These are phyloP conservation scores for Cydia splendana DNA, from an alignment of 1,140 invertebrate genomes.

Conservation along the genomic window DNA sequence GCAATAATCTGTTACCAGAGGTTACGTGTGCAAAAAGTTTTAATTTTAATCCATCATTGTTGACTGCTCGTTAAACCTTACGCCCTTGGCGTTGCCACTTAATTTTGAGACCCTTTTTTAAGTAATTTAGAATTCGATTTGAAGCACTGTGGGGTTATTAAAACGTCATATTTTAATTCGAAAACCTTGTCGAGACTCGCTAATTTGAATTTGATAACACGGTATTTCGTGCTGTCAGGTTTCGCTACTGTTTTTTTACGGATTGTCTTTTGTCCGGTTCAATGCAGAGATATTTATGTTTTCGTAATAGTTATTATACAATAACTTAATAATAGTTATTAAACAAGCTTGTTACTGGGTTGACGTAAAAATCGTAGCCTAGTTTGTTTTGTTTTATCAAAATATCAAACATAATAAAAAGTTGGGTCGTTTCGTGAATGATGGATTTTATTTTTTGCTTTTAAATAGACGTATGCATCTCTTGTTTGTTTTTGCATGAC, in stretches of 20 bases:
- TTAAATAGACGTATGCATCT: too few relatives aligned
- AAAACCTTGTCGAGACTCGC: constrained; percentile 36
- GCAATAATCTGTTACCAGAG: neutral
- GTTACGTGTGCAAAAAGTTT: constrained; percentile 18
- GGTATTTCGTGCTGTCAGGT: constrained; percentile 2
- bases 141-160: constrained; percentile 43
- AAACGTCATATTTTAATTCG: constrained; percentile 45
- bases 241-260: constrained; percentile 6
- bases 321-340: constrained; percentile 13
- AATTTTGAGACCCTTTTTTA: constrained; percentile 1
- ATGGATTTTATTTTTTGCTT: too few relatives aligned
- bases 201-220: constrained; percentile 23
- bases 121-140: constrained; percentile 43
- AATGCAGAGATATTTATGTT: neutral
- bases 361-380: neutral
- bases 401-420: neutral
- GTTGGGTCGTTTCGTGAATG: too few relatives aligned
- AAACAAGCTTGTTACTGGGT: neutral
- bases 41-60: constrained; percentile 27
- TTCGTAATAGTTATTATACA: neutral
- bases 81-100: constrained; percentile 4
- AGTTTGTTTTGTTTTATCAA: neutral
- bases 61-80: constrained; percentile 1
- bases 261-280: neutral
- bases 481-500: too few relatives aligned